Evolutionary conservation across 2,888 invertebrate species (phyloP), one percentile per base, ranked within the genome.

Genomic region (Pollenia amentaria): DNA sequence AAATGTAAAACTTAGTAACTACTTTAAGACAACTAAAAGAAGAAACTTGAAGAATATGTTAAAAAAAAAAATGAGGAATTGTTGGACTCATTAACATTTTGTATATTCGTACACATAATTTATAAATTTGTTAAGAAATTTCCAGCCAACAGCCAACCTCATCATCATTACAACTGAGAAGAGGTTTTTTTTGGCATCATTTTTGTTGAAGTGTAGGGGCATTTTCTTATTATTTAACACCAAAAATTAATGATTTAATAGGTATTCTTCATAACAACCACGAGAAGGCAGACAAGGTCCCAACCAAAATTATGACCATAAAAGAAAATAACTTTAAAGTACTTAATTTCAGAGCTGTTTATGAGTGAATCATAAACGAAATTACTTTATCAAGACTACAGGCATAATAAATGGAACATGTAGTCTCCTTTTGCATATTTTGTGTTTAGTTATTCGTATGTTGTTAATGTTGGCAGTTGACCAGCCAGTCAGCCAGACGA

Each of bases 241-340:
- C 70, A 72, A 84, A 83, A 64, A 64, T 79, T 79, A 86, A 85
- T 81, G 76, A 75, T 79, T 75, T 87, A 87, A 83, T 83, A 83
- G 75, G 75, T 72, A 80, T 80, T 82, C 44, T 60, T 64, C 69
- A 69, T 62, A 73, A 78, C 53, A 79, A 75, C 73, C 6, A 16
- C 40, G 40, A 7, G 16, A n/a, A 62, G 29, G 21, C n/a, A 14
- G 14, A 16, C 70, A 48, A 12, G 11, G 8, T 48, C 18, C 12
- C 65, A 53, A 42, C 2, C 55, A 38, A 18, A 51, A 16, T 10
- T 44, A 38, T 4, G 46, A 29, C 55, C 46, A 64, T 64, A 53
- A 64, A 72, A 18, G 55, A 64, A 46, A 62, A 70, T 38, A 53
- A 29, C 40, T 72, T 67, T 76, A 76, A 69, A 64, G 40, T 48